Conservation (phyloP, 30 jellyfish, hydroid and myxozoan species). For the Catostylus mosaicus region DNA sequence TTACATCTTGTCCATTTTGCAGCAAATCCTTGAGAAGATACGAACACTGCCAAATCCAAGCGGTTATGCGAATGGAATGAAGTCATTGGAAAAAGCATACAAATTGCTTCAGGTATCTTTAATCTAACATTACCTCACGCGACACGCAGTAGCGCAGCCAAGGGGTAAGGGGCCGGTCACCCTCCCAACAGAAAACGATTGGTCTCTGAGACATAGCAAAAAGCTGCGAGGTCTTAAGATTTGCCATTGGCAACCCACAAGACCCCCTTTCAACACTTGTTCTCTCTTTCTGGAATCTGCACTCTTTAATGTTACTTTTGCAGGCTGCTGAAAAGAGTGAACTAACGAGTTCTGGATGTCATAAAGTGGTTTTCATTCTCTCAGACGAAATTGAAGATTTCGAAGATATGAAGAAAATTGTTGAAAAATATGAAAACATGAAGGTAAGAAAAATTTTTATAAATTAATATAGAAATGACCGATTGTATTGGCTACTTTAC, state of each 20-base stretch:
- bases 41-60: conserved; percentile 38
- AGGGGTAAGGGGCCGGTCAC: no score
- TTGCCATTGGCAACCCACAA: no score
- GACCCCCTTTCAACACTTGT: no score
- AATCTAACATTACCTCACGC: no score
- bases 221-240: no score
- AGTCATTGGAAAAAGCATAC: conserved; percentile 57
- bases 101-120: conserved; percentile 42
- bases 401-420: conserved; percentile 43
- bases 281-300: no score
- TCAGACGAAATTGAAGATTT: conserved; percentile 76
- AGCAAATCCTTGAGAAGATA: conserved; percentile 26
- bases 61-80: conserved; percentile 49
- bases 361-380: conserved; percentile 49
- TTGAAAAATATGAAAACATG: conserved; percentile 24
- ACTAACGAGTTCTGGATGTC: conserved; percentile 78
- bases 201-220: no score
- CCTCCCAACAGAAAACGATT: no score
- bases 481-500: no score
- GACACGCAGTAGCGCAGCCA: no score
- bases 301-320: background rate
- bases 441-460: no score
- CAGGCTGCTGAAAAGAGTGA: conserved; percentile 76
- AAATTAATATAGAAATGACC: no score
- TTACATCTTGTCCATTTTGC: background rate